Evolutionary conservation across 2,888 invertebrate genomes (phyloP).

Genomic region (Apodemia mormo): DNA sequence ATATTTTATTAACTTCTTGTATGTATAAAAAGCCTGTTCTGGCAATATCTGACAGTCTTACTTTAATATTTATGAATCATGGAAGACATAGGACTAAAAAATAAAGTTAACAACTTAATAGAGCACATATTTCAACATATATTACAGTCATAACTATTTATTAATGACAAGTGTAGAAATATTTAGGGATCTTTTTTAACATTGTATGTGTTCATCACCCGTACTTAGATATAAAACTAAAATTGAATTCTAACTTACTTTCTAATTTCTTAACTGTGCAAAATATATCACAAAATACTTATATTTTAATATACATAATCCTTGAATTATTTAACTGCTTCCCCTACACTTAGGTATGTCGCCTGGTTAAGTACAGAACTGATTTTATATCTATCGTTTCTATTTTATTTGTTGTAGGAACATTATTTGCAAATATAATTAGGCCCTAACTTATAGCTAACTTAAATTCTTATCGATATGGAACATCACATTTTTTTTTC

Average conservation of each 20-base stretch:
- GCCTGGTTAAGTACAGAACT: conserved; percentile 71
- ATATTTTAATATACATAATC: conserved; percentile 48
- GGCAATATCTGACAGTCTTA: conserved; percentile 25
- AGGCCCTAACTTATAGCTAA: conserved; percentile 53
- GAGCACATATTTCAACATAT: conserved; percentile 10
- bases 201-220: conserved; percentile 52
- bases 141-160: conserved; percentile 6
- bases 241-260: conserved; percentile 38
- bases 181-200: conserved; percentile 32
- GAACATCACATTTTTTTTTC: conserved; percentile 67
- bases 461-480: conserved; percentile 50
- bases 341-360: conserved; percentile 36
- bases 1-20: conserved; percentile 10
- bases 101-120: conserved; percentile 28
- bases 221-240: conserved; percentile 53
- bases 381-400: conserved; percentile 57
- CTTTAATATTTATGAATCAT: conserved; percentile 30
- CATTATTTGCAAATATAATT: conserved; percentile 68
- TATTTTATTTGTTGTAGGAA: conserved; percentile 56
- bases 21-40: conserved; percentile 14
- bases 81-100: conserved; percentile 44
- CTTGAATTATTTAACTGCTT: conserved; percentile 28
- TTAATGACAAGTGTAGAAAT: conserved; percentile 14
- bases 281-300: conserved; percentile 74
- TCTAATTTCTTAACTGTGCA: conserved; percentile 48